These are phyloP conservation scores for Helarctos malayanus DNA, from an alignment of 2,797 vertebrate species.

Conservation along the genomic window DNA sequence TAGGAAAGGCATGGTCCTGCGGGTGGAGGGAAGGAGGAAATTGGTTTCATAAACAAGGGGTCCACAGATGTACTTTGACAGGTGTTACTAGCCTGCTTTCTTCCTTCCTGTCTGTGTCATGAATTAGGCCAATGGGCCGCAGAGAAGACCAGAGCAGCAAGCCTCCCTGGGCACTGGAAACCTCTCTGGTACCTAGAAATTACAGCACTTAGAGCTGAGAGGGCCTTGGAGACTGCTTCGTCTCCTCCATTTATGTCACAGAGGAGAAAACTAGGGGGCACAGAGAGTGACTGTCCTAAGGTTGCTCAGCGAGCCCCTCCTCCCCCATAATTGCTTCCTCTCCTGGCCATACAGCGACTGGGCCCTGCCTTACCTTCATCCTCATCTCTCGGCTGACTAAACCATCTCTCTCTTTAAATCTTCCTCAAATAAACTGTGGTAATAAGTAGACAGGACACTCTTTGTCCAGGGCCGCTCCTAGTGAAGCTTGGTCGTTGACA, in stretches of 20 bases:
- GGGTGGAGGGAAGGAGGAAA: background rate
- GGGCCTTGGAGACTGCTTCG: background rate
- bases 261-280: background rate
- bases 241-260: background rate
- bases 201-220: background rate
- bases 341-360: background rate
- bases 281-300: background rate
- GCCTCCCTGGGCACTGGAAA: background rate
- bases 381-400: background rate
- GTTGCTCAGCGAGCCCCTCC: background rate
- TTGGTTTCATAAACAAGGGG: background rate
- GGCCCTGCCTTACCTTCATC: background rate
- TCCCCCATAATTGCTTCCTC: slow-evolving; percentile 22
- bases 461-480: background rate
- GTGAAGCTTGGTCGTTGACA: background rate
- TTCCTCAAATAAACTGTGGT: slow-evolving; percentile 2
- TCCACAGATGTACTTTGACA: background rate
- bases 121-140: background rate
- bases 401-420: slow-evolving; percentile 8
- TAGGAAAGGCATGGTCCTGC: background rate
- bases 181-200: background rate
- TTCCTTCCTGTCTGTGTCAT: slow-evolving; percentile 39
- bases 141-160: background rate
- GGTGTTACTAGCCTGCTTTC: background rate
- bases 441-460: background rate